Evolutionary conservation across 2,888 invertebrate genomes (phyloP), one percentile per base, ranked within the genome.

Genomic region (Dicyrtoma fusca): DNA sequence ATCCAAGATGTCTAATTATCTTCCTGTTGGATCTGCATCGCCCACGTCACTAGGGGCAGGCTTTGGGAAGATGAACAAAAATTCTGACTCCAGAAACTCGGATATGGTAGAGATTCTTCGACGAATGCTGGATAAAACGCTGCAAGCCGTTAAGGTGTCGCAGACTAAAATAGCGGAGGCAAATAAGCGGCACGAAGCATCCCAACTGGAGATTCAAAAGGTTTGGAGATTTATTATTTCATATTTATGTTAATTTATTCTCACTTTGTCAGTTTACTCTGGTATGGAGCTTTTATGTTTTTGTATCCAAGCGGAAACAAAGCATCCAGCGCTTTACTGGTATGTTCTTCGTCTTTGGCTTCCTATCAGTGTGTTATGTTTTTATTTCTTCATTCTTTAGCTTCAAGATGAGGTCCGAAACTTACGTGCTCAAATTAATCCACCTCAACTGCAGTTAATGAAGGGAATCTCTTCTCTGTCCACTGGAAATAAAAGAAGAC

Each of bases 401-500:
- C 45, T 71, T 10, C 57, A 71, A 34, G 65, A 71, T 11, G 65
- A 71, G 26, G 17, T 65, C 26, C 23, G 71, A 25, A 55, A 57
- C 25, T n/a, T 63, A 17, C 23, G 59, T 19, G 71, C 71, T 47
- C 55, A 65, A 65, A 26, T 59, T 11, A 65, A 45, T 59, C 71
- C 71, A 34, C 71, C 65, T 17, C 68, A 64, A 57, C 23, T 59
- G 23, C 34, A 70, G 13, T 14, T 65, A 17, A 55, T 23, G 51
- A 55, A 44, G 21, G 55, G 44, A 0, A 19, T 66, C 1, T 42
- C 66, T 6, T 55, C 66, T 21, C 45, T 68, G 47, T 42, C 53
- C 25, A n/a, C 65, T 1, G 19, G 42, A 8, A 42, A 42, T 14
- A 71, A 71, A 49, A 51, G 65, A 13, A 23, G 47, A 53, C 17